Evolutionary conservation across 2,888 invertebrate genomes (phyloP), one percentile per base, ranked within the genome.

Genomic region (Lasioglossum vierecki): DNA sequence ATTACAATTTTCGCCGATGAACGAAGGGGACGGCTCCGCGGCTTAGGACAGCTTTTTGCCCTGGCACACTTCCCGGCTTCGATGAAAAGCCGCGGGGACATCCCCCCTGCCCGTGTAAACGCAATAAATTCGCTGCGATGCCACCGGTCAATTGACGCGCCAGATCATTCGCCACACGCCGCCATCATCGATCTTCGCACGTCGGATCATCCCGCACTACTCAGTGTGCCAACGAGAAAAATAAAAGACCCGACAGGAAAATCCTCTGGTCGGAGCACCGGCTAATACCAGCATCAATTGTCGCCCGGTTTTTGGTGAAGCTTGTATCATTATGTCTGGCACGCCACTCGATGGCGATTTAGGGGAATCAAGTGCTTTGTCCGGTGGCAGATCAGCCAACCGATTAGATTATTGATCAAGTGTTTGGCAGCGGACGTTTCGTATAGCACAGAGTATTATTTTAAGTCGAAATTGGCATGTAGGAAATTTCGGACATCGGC

Each of bases 281-380:
- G 60, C 75, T 30, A 57, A 60, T 63, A 30, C 53, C n/a, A 60
- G 68, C 90, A 85, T 88, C 83, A 88, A 90, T 90, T 88, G 73
- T 71, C 82, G 76, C 68, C 74, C n/a, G 71, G 70, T 88, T 85
- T 84, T 88, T 74, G 46, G 71, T 63, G 22, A 22, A n/a, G 63
- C 66, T 57, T 57, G 60, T 60, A 83, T 90, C 83, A 84, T 88
- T 90, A 85, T 87, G 72, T 78, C 30, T 4, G 53, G 53, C 35
- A 35, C 68, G 11, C 39, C 9, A 15, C 9, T 18, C 39, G 39
- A 70, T 70, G 70, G 70, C 41, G 22, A 41, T 70, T 70, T 70
- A 70, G n/a, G 22, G 70, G 39, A 41, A 70, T 70, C 41, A 70
- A 70, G 22, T 41, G n/a, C n/a, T 70, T 41, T 22, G 41, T 22